Evolutionary conservation across 2,888 invertebrate species (phyloP).

Genomic region (Choristoneura rosaceana): DNA sequence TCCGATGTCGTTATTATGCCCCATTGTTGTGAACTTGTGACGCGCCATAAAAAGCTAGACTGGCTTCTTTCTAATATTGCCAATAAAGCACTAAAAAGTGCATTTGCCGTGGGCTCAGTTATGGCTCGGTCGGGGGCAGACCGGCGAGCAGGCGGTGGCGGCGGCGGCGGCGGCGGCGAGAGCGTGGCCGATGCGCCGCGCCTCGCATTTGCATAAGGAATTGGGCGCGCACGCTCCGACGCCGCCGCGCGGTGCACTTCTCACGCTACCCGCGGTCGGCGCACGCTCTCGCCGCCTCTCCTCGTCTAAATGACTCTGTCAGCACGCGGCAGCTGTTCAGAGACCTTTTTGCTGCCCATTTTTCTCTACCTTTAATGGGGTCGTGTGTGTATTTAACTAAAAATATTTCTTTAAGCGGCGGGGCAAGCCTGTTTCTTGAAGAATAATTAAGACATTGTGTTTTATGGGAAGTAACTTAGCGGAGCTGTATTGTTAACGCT

Average conservation of each 20-base stretch:
- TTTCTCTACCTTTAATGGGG: constrained; percentile 43
- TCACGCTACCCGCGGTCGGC: constrained; percentile 71
- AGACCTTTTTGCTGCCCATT: constrained; percentile 41
- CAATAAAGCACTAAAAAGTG: constrained; percentile 73
- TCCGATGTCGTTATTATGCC: constrained; percentile 72
- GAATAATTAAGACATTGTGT: constrained; percentile 38
- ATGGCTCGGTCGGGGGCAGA: constrained; percentile 14
- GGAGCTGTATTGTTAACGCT: constrained; percentile 16
- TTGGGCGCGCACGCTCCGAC: constrained; percentile 81
- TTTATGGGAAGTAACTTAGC: constrained; percentile 8
- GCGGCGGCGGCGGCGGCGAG: constrained; percentile 11
- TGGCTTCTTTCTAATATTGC: constrained; percentile 72
- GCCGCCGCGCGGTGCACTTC: constrained; percentile 72
- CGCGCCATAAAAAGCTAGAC: constrained; percentile 70
- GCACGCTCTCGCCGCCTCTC: constrained; percentile 57
- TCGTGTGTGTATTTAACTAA: constrained; percentile 42
- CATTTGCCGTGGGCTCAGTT: constrained; percentile 65
- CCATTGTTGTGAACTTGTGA: constrained; percentile 68
- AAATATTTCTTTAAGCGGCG: constrained; percentile 29
- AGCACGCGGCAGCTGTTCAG: constrained; percentile 45
- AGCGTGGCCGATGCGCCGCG: constrained; percentile 36
- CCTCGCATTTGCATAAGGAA: constrained; percentile 79
- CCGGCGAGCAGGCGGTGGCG: constrained; percentile 12
- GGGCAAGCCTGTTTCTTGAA: constrained; percentile 5
- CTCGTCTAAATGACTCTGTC: constrained; percentile 60